Evolutionary conservation across 2,797 vertebrate genomes (phyloP), one percentile per base, ranked within the genome.

Genomic region (Acridotheres tristis): DNA sequence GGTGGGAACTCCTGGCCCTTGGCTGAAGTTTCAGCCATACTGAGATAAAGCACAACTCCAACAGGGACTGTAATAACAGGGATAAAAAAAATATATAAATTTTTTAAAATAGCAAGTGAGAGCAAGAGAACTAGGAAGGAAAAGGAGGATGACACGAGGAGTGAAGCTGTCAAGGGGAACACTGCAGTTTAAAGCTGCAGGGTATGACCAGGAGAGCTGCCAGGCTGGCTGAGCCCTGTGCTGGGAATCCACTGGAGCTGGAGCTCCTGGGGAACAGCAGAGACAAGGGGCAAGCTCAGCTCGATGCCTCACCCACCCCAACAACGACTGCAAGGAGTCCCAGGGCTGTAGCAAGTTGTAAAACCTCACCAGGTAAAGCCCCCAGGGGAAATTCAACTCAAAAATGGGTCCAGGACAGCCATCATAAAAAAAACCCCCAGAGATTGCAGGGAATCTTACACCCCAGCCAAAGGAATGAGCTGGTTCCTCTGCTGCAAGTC

Each of bases 1-100:
- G 18, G 47, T 0, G 0, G 43, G 25, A 20, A 53, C 9, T 15
- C 30, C 27, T 23, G n/a, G 45, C 34, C 36, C 20, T 29, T 14
- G 13, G 48, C 62, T 77, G 27, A 36, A 30, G 13, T 22, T 48
- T 62, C 38, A 67, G 34, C 19, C 7, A 2, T 7, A 5, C 0
- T 58, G 40, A 30, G 57, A 42, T 78, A 34, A 78, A 90, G 58
- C 59, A 45, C 18, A 72, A 5, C 22, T 48, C n/a, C n/a, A 78
- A 21, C 14, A 36, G 75, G 20, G 17, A 7, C 11, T 17, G 38
- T 9, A 23, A 34, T 38, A 55, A 63, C 4, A 2, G 10, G 4
- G 10, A 51, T 1, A 54, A 73, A 4, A 26, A 27, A 67, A 4
- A 66, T 9, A 18, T 15, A 16, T 16, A 34, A 8, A 51, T 10